These are phyloP conservation scores for Oreohelix idahoensis DNA, from an alignment of 1,140 invertebrate species.

Conservation along the genomic window DNA sequence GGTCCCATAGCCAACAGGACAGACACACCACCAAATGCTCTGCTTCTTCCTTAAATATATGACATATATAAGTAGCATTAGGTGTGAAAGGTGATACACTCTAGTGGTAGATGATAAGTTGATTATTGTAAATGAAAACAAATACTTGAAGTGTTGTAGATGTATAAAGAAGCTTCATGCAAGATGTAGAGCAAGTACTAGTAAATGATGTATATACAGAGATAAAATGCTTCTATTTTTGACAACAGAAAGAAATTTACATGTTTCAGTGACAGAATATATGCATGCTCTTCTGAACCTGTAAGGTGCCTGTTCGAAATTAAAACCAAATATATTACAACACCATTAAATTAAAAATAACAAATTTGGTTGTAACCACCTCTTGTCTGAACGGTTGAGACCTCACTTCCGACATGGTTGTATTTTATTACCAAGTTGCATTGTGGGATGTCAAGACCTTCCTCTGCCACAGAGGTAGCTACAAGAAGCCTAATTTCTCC, in stretches of 20 bases:
- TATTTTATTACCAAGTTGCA: no score
- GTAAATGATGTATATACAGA: no score
- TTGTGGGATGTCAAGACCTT: constrained; percentile 71
- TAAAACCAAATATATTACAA: no score
- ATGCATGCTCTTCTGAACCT: no score
- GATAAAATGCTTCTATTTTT: no score
- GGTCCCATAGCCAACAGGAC: constrained; percentile 39
- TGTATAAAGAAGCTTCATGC: no score
- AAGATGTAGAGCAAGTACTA: no score
- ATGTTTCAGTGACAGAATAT: no score
- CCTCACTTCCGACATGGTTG: constrained; percentile 70
- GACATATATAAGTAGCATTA: neutral
- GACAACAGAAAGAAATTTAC: neutral
- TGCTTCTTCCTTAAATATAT: constrained; percentile 41
- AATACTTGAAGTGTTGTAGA: no score
- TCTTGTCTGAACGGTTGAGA: constrained; percentile 68
- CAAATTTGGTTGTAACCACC: constrained; percentile 53
- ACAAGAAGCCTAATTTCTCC: constrained; percentile 53
- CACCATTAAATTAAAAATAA: no score
- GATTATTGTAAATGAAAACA: neutral
- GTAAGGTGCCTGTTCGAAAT: no score
- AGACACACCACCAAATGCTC: constrained; percentile 39
- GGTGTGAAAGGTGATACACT: neutral
- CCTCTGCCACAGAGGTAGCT: constrained; percentile 71
- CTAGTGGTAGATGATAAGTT: neutral